These are phyloP conservation scores for Nanger granti DNA, from an alignment of 2,113 vertebrate genomes.

Conservation along the genomic window DNA sequence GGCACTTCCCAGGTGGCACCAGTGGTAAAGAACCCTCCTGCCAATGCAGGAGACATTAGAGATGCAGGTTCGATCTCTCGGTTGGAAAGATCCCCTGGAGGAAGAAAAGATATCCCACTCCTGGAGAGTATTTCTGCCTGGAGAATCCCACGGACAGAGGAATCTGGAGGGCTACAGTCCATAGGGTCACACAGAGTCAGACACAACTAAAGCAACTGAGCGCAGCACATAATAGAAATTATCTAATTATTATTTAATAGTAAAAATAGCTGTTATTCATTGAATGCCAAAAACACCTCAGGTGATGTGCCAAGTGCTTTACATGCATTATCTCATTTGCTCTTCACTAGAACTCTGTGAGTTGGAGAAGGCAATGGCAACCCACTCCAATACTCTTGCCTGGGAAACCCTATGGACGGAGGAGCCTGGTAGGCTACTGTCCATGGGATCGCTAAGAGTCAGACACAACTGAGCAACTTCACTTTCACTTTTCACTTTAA, in stretches of 20 bases:
- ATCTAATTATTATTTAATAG: not conserved
- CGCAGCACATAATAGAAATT: not conserved
- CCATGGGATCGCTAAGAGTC: no score
- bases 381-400: no score
- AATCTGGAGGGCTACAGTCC: not conserved
- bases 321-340: not conserved
- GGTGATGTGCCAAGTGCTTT: not conserved
- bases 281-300: conserved; percentile 1
- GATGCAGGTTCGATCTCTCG: not conserved
- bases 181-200: not conserved
- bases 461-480: no score
- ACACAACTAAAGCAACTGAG: not conserved
- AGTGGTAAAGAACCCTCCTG: not conserved
- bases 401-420: no score
- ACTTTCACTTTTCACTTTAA: no score
- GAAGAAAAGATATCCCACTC: not conserved
- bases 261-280: not conserved
- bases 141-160: not conserved
- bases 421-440: no score
- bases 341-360: not conserved
- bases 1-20: not conserved
- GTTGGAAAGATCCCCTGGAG: not conserved
- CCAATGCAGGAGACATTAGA: not conserved
- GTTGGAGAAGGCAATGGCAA: not conserved
- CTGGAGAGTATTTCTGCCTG: not conserved